Evolutionary conservation across 2,113 vertebrate species (phyloP), one percentile per base, ranked within the genome.

Genomic region (Saguinus imperator): DNA sequence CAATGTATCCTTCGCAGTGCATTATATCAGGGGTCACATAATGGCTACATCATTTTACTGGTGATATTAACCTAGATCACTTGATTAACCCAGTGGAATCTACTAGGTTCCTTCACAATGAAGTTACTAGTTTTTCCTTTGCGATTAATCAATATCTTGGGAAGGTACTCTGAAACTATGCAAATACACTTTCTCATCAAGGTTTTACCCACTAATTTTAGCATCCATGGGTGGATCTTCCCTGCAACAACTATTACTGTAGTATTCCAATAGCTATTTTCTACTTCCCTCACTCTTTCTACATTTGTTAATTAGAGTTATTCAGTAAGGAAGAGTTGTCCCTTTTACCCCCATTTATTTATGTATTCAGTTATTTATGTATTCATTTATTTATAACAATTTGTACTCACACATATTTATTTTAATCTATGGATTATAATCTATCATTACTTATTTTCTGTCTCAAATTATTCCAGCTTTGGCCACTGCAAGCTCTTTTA

Each of bases 261-360:
- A 58, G 9, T 77, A 23, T 85, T 85, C 87, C 85, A 77, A 66
- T 48, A 90, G 72, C 55, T n/a, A n/a, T 35, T 91, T 85, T 91
- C 61, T 91, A 80, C 35, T 61, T 11, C n/a, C 23, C 32, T 94
- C 48, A 83, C 52, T 37, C 40, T 25, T 84, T 89, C 75, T 27
- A 21, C 21, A 84, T 43, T 89, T 94, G 58, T 61, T 81, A 89
- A 83, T 57, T 89, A 79, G 58, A 86, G 45, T 58, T 91, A 87
- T 93, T 93, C 48, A 45, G 4, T 87, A 86, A 91, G 14, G 40
- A 73, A 84, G 43, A 93, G 21, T 77, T 43, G 72, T 32, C n/a
- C 72, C 13, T 35, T 35, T 57, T 18, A 64, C 37, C 37, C 58
- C 27, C 52, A 86, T 52, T 76, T 85, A 50, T 48, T 48, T 89